Conservation (phyloP, 1,140 invertebrate genomes). For the Macrosteles quadrilineatus region DNA sequence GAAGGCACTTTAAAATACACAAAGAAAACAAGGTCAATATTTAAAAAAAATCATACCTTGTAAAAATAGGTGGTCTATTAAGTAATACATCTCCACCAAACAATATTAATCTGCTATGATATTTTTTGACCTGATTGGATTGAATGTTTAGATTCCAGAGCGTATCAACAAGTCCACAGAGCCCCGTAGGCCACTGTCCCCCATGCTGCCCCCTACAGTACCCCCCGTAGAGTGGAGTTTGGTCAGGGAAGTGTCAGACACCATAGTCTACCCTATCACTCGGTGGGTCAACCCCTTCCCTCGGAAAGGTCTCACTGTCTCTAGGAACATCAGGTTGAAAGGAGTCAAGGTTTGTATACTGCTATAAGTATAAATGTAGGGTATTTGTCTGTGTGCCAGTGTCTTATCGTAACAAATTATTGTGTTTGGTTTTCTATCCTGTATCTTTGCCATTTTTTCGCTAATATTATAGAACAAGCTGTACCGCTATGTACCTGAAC, state of each 20-base stretch:
- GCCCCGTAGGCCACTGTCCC: background rate
- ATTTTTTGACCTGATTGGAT: too few relatives aligned
- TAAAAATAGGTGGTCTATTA: too few relatives aligned
- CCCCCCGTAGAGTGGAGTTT: slow-evolving; percentile 24
- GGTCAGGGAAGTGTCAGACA: background rate
- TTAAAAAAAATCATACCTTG: too few relatives aligned
- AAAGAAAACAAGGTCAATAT: too few relatives aligned
- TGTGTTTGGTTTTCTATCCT: background rate
- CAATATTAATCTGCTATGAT: too few relatives aligned
- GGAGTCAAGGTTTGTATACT: slow-evolving; percentile 25
- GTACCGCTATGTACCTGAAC: too few relatives aligned
- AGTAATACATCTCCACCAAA: too few relatives aligned
- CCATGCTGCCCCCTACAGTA: background rate
- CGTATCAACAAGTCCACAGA: slow-evolving; percentile 3
- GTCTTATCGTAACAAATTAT: background rate
- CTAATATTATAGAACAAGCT: too few relatives aligned
- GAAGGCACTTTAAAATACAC: too few relatives aligned
- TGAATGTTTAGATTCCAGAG: background rate
- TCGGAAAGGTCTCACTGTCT: slow-evolving; percentile 19
- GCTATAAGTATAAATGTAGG: background rate
- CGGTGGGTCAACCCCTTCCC: slow-evolving; percentile 31
- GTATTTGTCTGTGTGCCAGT: background rate
- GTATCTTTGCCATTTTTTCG: background rate
- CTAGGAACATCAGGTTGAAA: slow-evolving; percentile 22
- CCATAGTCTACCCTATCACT: slow-evolving; percentile 11